Percentiles rank a stretch among this genome's conserved stretches.
Conservation (phyloP, 2,113 vertebrate genomes). For the Pollimyrus isidori region DNA sequence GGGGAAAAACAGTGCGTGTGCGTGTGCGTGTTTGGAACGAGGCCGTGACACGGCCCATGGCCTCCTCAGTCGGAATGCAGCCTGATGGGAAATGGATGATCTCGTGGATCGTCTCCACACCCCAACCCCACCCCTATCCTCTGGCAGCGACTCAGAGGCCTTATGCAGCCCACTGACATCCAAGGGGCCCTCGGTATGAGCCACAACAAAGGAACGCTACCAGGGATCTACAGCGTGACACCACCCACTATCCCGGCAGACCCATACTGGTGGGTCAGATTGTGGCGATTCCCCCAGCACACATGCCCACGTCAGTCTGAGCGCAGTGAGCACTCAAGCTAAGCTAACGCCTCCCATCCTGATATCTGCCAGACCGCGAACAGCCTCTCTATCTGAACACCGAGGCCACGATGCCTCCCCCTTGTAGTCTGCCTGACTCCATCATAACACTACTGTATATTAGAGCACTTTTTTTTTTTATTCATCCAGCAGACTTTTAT, state of each 20-base stretch:
- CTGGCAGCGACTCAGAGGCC: not conserved
- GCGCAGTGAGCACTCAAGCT: not conserved
- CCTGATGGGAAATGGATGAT: not conserved
- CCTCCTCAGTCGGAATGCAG: not conserved
- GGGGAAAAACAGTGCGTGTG: not conserved
- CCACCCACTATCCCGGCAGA: not conserved
- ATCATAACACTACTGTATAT: not conserved
- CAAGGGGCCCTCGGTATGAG: not conserved
- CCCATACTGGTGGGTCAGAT: not conserved
- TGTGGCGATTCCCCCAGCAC: not conserved
- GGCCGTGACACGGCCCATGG: not conserved
- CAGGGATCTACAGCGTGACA: not conserved
- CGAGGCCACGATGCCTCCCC: not conserved
- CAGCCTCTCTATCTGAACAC: not conserved
- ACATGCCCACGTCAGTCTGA: not conserved
- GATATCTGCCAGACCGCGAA: not conserved
- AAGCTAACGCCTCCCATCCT: not conserved
- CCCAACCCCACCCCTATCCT: not conserved
- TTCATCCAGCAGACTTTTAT: not conserved
- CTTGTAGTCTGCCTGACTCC: not conserved
- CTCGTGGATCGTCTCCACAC: not conserved
- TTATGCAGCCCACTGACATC: not conserved
- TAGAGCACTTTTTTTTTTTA: not conserved
- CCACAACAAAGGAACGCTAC: not conserved
- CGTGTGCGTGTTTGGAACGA: not conserved